Evolutionary conservation across 2,797 vertebrate genomes (phyloP).

Genomic region (Parambassis ranga): DNA sequence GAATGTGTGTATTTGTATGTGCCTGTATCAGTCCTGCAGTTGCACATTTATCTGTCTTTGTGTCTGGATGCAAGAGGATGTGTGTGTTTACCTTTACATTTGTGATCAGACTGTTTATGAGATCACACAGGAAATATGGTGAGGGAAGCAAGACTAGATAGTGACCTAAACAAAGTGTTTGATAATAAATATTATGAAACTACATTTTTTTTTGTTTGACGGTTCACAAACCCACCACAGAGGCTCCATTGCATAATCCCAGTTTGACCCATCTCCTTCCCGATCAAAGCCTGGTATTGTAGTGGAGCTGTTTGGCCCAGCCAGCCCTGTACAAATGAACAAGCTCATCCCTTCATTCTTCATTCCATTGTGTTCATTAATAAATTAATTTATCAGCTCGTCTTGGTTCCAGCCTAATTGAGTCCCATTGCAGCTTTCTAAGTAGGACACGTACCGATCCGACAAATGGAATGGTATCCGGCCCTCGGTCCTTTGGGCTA

Average conservation of each 20-base stretch:
- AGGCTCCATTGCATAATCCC: constrained; percentile 36
- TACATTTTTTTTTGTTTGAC: background rate
- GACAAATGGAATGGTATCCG: constrained; percentile 81
- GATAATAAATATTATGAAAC: background rate
- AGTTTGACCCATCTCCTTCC: constrained; percentile 34
- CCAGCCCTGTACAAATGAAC: constrained; percentile 68
- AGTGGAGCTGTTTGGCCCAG: constrained; percentile 56
- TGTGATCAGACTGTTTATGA: background rate
- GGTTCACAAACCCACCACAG: background rate
- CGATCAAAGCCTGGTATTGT: constrained; percentile 50
- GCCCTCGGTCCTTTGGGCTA: constrained; percentile 67
- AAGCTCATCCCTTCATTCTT: constrained; percentile 69
- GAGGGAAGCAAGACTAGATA: background rate
- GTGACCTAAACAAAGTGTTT: background rate
- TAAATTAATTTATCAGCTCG: constrained; percentile 81
- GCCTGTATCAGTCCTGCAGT: constrained; percentile 7
- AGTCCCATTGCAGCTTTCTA: constrained; percentile 80
- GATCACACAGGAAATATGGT: background rate
- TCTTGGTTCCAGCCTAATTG: constrained; percentile 83
- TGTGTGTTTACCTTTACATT: background rate
- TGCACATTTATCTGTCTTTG: constrained; percentile 1
- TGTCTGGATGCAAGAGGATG: background rate
- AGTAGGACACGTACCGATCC: constrained; percentile 79
- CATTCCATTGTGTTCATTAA: constrained; percentile 80
- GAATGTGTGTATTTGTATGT: constrained; percentile 9